Evolutionary conservation across 2,113 vertebrate species (phyloP), one percentile per base, ranked within the genome.

Genomic region (Dermatemys mawii): DNA sequence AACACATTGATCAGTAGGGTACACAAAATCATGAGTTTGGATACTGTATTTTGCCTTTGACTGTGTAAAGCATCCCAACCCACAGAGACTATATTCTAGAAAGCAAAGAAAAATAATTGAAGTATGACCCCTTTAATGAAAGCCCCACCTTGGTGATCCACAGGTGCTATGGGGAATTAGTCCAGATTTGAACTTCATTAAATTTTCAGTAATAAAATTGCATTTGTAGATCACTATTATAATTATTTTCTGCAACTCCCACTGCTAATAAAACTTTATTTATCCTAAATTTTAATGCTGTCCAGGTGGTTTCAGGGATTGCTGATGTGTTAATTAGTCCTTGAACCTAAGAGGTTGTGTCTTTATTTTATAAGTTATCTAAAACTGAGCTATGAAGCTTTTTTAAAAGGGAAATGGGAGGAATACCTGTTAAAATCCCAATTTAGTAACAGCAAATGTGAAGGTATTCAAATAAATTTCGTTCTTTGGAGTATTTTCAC

Each of bases 221-320:
- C 26, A 0, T 75, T 89, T 78, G 26, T 81, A 35, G 19, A 53
- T 78, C 35, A 63, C 8, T 57, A 4, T 85, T 88, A 87, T 17
- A 83, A 67, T 75, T 78, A 57, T 51, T 57, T 83, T 78, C 60
- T 63, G 63, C 38, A 57, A 29, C 9, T 87, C 11, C 24, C 48
- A 53, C 26, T 84, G 12, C 82, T 87, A 93, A 78, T 91, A 90
- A 89, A 92, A 60, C 78, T 41, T 85, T 88, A 35, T 95, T 93
- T 91, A 35, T 78, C 27, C 17, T 26, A 78, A 12, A 41, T 78
- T 89, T 78, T 91, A 90, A 70, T 79, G 55, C 60, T 54, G 32
- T 19, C 51, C 41, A 53, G 8, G 32, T 94, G 60, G 35, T 53
- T 88, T 51, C 57, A 48, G 22, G 41, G 81, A 83, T 76, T 76